These are phyloP conservation scores for Andricus grossulariae DNA, from an alignment of 1,140 invertebrate genomes.

Conservation along the genomic window DNA sequence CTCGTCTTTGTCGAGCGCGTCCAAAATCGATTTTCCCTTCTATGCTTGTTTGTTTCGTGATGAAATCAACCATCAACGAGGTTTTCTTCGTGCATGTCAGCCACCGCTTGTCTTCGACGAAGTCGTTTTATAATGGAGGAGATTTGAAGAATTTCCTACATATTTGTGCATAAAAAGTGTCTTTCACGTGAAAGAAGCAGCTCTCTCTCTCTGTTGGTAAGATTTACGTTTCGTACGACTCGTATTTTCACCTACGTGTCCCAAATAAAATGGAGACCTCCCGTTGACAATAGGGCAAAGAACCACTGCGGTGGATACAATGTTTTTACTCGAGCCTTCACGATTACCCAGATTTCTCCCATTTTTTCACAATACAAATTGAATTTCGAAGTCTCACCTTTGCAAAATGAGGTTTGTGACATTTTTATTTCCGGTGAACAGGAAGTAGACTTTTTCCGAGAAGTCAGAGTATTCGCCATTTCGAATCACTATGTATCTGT, in stretches of 20 bases:
- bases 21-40: too few relatives aligned
- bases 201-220: not conserved
- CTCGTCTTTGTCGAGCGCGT: too few relatives aligned
- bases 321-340: not conserved
- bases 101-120: not conserved
- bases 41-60: not conserved
- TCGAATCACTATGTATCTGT: slow-evolving; percentile 7
- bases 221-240: slow-evolving; percentile 4
- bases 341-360: too few relatives aligned
- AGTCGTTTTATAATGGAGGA: not conserved
- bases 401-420: not conserved
- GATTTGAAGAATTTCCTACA: not conserved
- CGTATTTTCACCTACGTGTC: not conserved
- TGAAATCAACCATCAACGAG: not conserved
- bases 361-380: not conserved
- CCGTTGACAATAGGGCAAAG: slow-evolving; percentile 6
- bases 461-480: slow-evolving; percentile 24
- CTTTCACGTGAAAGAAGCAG: not conserved
- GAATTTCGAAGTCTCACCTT: not conserved
- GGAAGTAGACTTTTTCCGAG: slow-evolving; percentile 3
- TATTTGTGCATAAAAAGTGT: slow-evolving; percentile 11
- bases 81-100: slow-evolving; percentile 5
- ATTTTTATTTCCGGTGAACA: not conserved
- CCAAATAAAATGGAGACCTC: not conserved
- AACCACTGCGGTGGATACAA: not conserved